phyloP scores from a whole-genome alignment of 2,797 vertebrate species.

The Sebastolobus alascanus region DNA sequence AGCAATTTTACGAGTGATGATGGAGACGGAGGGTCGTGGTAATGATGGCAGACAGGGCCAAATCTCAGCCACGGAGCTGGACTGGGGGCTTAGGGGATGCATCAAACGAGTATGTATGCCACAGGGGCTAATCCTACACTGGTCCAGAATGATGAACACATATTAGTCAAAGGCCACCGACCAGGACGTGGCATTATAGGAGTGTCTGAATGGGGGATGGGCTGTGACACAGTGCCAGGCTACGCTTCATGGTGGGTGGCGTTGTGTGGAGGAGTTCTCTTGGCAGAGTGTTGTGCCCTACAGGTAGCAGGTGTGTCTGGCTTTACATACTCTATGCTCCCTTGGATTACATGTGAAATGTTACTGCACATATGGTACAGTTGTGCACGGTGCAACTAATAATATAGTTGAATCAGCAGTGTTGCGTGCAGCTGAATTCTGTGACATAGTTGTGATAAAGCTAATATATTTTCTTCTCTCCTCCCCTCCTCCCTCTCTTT shows the following conservation, averaged over 20 bases:
- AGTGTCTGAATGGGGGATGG: slow-evolving; percentile 41
- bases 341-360: slow-evolving; percentile 30
- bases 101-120: slow-evolving; percentile 65
- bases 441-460: slow-evolving; percentile 53
- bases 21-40: slow-evolving; percentile 71
- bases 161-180: slow-evolving; percentile 75
- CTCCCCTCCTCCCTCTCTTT: slow-evolving; percentile 17
- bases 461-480: slow-evolving; percentile 55
- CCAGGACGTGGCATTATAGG: slow-evolving; percentile 46
- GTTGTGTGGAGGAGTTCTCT: slow-evolving; percentile 26
- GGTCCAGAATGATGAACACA: slow-evolving; percentile 79
- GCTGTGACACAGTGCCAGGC: slow-evolving; percentile 46
- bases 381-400: slow-evolving; percentile 20
- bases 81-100: slow-evolving; percentile 40
- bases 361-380: slow-evolving; percentile 24
- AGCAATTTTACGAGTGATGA: slow-evolving; percentile 63
- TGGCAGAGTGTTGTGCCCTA: slow-evolving; percentile 39
- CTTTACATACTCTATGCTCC: slow-evolving; percentile 5
- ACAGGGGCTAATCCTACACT: slow-evolving; percentile 75
- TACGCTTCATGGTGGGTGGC: slow-evolving; percentile 30
- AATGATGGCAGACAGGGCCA: slow-evolving; percentile 76
- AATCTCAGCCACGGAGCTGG: slow-evolving; percentile 62
- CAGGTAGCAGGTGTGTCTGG: slow-evolving; percentile 66
- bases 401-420: slow-evolving; percentile 42
- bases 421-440: slow-evolving; percentile 48